A percentile compares a stretch with the other conserved stretches of the same genome.
These are phyloP conservation scores for Microcaecilia unicolor DNA, from an alignment of 2,797 vertebrate species.

Conservation along the genomic window DNA sequence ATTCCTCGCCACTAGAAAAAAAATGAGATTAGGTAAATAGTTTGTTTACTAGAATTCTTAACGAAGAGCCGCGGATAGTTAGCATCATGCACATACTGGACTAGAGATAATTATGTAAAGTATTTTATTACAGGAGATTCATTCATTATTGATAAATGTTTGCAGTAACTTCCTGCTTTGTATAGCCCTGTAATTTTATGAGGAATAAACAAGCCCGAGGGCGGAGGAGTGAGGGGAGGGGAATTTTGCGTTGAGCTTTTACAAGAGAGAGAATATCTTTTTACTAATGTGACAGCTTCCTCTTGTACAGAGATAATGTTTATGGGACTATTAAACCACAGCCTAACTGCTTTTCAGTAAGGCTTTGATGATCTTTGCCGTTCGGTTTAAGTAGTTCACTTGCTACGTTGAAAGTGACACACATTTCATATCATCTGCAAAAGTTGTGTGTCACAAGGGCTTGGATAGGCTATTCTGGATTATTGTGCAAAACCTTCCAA, in stretches of 20 bases:
- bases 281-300: too few relatives aligned
- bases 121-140: conserved; percentile 59
- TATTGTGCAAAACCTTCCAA: too few relatives aligned
- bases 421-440: too few relatives aligned
- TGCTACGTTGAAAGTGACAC: too few relatives aligned
- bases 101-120: conserved; percentile 48
- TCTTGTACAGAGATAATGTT: too few relatives aligned
- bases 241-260: too few relatives aligned
- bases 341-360: background rate
- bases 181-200: conserved; percentile 46
- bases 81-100: conserved; percentile 38
- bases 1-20: conserved; percentile 8
- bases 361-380: too few relatives aligned
- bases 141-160: conserved; percentile 62
- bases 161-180: conserved; percentile 54
- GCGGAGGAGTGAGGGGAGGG: too few relatives aligned
- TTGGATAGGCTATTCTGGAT: too few relatives aligned
- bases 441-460: too few relatives aligned
- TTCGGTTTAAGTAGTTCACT: too few relatives aligned
- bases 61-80: conserved; percentile 40
- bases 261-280: too few relatives aligned
- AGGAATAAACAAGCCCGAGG: conserved; percentile 49
- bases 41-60: conserved; percentile 34
- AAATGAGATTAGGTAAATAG: conserved; percentile 34
- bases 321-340: background rate